Evolutionary conservation across 2,888 invertebrate species (phyloP).

Genomic region (Nephrotoma guestfalica): DNA sequence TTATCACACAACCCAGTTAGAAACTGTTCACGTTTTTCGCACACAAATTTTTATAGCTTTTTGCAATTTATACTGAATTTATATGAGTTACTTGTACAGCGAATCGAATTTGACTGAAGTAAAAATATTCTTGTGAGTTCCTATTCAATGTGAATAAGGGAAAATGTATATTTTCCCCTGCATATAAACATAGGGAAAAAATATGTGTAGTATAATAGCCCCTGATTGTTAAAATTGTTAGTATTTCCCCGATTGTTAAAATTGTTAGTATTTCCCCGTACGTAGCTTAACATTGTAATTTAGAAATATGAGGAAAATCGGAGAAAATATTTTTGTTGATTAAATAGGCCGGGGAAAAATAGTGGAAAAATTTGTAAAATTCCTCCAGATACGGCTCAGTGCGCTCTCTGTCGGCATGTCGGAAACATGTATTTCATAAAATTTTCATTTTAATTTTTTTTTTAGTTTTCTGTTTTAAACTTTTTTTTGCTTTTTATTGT

Average conservation of each 20-base stretch:
- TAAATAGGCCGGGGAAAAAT: background rate
- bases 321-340: background rate
- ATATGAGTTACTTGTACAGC: background rate
- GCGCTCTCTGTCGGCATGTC: conserved; percentile 3
- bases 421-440: background rate
- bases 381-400: conserved; percentile 1
- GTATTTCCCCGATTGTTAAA: background rate
- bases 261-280: background rate
- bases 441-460: background rate
- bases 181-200: background rate
- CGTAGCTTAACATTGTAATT: background rate
- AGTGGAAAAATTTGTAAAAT: background rate
- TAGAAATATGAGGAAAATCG: background rate
- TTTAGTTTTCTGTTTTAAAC: background rate
- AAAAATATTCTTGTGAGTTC: background rate
- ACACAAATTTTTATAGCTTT: background rate
- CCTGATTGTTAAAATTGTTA: background rate
- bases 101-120: background rate
- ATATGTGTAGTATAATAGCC: background rate
- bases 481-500: background rate
- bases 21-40: background rate
- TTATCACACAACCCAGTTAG: background rate
- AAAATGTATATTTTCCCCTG: background rate
- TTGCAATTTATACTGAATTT: background rate
- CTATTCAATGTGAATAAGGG: background rate